Base-by-base conservation (phyloP, 2,113 vertebrate species). In the Caracal caracal region DNA sequence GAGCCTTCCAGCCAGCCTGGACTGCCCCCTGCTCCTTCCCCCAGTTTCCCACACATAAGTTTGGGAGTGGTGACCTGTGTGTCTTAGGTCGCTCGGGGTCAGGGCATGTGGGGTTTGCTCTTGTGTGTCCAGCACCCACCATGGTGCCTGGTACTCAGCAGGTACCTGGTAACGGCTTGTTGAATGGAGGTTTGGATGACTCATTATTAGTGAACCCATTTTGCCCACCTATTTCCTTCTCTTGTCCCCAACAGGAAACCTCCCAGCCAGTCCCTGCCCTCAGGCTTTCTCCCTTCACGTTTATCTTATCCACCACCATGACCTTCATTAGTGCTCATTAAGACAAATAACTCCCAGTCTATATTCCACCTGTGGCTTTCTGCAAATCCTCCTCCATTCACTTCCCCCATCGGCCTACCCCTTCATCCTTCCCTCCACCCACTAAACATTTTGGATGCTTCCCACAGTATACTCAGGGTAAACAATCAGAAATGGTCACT, bases 401-500 rank as follows among this genome's bases (percentile, higher is more conserved):
- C 70, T 88, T 49, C 22, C 26, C 3, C n/a, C 35, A 37, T 59
- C 28, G 53, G 26, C 6, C 22, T 40, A 71, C 19, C 17, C 28
- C 15, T n/a, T 5, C 10, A 28, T 26, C 22, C 15, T 33, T 56
- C 33, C 17, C 35, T 63, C 71, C 26, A 22, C 53, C n/a, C 85
- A 68, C 16, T 47, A 78, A 78, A 68, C 47, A 40, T 28, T 11
- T 61, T 49, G 35, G 63, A 22, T 73, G 84, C 66, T 43, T 82
- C 19, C 24, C 24, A 87, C 20, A 61, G 19, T 56, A 15, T 20
- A 4, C 16, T 87, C 65, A 40, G 79, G 83, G 10, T 68, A 20
- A 75, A 40, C 92, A 94, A 79, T 68, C 43, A 92, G 87, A 93
- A 89, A 82, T 5, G 35, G 66, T 68, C 43, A 56, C 22, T 87